Evolutionary conservation across 2,888 invertebrate genomes (phyloP).

Genomic region (Vandiemenella viatica): DNA sequence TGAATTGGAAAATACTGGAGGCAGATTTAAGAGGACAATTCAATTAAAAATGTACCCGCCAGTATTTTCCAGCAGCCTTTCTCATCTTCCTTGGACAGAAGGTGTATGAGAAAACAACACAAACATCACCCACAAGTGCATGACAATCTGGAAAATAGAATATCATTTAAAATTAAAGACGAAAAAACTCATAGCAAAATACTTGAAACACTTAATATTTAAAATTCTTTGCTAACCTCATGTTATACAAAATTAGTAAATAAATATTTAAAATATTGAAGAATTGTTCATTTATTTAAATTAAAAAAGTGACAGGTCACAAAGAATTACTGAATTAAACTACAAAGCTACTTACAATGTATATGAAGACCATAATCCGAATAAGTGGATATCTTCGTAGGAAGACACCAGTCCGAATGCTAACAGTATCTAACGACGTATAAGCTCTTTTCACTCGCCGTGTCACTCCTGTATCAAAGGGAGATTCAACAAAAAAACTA

Average conservation of each 20-base stretch:
- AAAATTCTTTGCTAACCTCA: too few species aligned
- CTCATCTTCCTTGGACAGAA: conserved; percentile 24
- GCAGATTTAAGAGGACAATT: too few species aligned
- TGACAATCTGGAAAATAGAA: conserved; percentile 39
- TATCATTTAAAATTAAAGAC: too few species aligned
- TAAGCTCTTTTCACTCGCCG: conserved; percentile 62
- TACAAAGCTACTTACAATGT: conserved; percentile 48
- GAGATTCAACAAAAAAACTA: conserved; percentile 53
- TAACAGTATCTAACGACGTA: conserved; percentile 58
- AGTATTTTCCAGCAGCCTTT: too few species aligned
- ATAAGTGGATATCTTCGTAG: conserved; percentile 67
- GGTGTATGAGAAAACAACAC: conserved; percentile 61
- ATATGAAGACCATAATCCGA: conserved; percentile 65
- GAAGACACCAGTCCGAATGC: conserved; percentile 63
- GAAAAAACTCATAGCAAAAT: too few species aligned
- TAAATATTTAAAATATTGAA: neutral
- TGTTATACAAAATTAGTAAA: neutral
- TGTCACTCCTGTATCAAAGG: conserved; percentile 59
- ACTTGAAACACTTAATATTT: too few species aligned
- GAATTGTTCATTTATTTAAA: neutral
- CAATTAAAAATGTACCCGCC: too few species aligned
- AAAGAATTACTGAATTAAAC: neutral
- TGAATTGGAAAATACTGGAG: too few species aligned
- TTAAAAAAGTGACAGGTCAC: neutral
- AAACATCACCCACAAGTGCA: conserved; percentile 71